Percentiles rank a stretch among this genome's conserved stretches.
These are phyloP conservation scores for Euwallacea similis DNA, from an alignment of 1,140 invertebrate genomes.

Conservation along the genomic window DNA sequence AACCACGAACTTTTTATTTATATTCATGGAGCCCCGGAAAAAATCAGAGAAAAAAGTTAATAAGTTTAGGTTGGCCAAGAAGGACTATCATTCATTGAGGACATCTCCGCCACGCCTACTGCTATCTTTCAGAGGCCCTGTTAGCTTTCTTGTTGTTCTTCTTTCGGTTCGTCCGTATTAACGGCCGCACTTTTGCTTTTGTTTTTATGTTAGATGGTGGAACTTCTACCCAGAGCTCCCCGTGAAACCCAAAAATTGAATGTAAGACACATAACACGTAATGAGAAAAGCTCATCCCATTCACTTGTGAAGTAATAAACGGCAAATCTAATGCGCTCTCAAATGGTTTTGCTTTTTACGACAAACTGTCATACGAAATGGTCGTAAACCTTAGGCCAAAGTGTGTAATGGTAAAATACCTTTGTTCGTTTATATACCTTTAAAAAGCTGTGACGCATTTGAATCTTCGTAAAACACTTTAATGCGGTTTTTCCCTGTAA, in stretches of 20 bases:
- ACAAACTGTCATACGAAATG: no score
- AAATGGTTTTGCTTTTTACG: background rate
- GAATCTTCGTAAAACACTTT: no score
- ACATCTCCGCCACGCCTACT: constrained; percentile 32
- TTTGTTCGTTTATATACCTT: background rate
- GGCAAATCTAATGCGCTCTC: background rate
- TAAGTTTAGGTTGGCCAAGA: constrained; percentile 36
- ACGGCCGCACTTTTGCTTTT: constrained; percentile 1
- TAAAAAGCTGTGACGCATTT: background rate
- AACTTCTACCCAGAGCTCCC: background rate
- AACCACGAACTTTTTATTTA: constrained; percentile 34
- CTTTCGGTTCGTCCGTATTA: background rate
- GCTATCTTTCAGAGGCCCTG: constrained; percentile 19
- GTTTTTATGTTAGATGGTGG: background rate
- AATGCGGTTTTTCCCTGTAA: no score
- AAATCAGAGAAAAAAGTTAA: constrained; percentile 32
- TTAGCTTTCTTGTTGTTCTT: constrained; percentile 4
- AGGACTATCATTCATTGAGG: constrained; percentile 40
- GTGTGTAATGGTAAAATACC: background rate
- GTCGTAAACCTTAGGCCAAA: background rate
- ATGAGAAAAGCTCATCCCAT: background rate
- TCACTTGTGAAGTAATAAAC: background rate
- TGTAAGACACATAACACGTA: background rate
- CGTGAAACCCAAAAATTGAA: background rate
- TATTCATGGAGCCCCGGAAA: constrained; percentile 35